phyloP scores from a whole-genome alignment of 2,113 vertebrate genomes.

The Callaeas wilsoni region DNA sequence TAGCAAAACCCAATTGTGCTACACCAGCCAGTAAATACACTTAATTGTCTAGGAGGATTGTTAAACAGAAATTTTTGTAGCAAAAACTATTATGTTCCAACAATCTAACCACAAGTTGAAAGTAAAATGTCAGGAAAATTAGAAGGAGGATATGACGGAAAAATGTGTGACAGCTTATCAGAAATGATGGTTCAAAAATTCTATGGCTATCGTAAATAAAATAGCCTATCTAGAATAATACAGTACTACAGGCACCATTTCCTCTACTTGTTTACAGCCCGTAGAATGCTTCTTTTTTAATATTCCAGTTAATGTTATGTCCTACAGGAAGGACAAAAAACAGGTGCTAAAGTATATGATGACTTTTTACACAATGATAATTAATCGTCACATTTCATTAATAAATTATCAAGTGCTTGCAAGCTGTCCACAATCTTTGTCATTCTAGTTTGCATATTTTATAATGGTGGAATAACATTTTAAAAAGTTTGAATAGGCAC shows the following conservation, averaged over 20 bases:
- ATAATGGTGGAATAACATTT: constrained; percentile 83
- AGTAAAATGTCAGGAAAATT: not conserved
- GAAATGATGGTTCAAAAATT: not conserved
- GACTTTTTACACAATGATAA: constrained; percentile 76
- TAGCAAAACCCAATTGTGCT: not conserved
- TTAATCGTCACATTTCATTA: constrained; percentile 58
- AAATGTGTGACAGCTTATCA: not conserved
- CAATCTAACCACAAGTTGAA: not conserved
- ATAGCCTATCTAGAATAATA: not conserved
- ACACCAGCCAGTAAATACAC: not conserved
- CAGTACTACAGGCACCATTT: not conserved
- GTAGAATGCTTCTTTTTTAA: not conserved
- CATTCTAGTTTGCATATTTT: constrained; percentile 71
- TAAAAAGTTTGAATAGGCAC: constrained; percentile 95
- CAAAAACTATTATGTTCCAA: not conserved
- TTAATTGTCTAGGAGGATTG: not conserved
- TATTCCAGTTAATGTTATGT: not conserved
- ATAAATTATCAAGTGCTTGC: constrained; percentile 47
- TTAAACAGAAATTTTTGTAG: not conserved
- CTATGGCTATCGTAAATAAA: not conserved
- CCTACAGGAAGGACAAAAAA: not conserved
- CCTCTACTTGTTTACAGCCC: not conserved
- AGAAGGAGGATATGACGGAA: not conserved
- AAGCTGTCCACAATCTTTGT: constrained; percentile 42
- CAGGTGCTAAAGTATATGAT: constrained; percentile 18